These are phyloP conservation scores for Gastracanthus pulcherrimus DNA, from an alignment of 2,888 invertebrate genomes.

Conservation along the genomic window DNA sequence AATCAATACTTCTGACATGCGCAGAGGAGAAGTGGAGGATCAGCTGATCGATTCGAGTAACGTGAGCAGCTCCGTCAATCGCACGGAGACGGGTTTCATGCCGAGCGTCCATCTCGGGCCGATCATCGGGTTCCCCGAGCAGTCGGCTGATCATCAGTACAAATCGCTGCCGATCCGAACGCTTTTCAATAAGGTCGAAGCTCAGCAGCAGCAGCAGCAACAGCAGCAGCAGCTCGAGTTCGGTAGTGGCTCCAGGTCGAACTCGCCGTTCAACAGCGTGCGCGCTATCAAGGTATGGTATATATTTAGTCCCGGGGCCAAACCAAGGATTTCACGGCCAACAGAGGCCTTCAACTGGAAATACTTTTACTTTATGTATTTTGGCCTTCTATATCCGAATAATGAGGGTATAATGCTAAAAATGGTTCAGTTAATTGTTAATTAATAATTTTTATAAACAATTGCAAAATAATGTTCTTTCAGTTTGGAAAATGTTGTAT, in stretches of 20 bases:
- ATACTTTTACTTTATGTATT: too few species aligned
- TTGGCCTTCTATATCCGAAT: too few species aligned
- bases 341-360: too few species aligned
- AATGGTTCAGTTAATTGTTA: too few species aligned
- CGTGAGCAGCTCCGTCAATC: slow-evolving; percentile 15
- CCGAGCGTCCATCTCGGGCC: slow-evolving; percentile 70
- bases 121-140: slow-evolving; percentile 59
- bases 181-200: slow-evolving; percentile 62
- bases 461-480: too few species aligned
- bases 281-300: slow-evolving; percentile 41
- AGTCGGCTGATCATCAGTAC: slow-evolving; percentile 27
- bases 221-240: too few species aligned
- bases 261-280: slow-evolving; percentile 40
- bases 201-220: too few species aligned
- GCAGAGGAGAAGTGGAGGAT: background rate
- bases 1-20: background rate
- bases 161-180: background rate
- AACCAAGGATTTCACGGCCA: background rate
- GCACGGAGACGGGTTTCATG: slow-evolving; percentile 57
- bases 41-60: slow-evolving; percentile 10
- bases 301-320: background rate
- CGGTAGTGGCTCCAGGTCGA: slow-evolving; percentile 4
- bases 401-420: too few species aligned
- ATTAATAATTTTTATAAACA: too few species aligned
- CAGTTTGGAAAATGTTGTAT: too few species aligned